Evolutionary conservation across 2,888 invertebrate species (phyloP).

Genomic region (Macaria notata): DNA sequence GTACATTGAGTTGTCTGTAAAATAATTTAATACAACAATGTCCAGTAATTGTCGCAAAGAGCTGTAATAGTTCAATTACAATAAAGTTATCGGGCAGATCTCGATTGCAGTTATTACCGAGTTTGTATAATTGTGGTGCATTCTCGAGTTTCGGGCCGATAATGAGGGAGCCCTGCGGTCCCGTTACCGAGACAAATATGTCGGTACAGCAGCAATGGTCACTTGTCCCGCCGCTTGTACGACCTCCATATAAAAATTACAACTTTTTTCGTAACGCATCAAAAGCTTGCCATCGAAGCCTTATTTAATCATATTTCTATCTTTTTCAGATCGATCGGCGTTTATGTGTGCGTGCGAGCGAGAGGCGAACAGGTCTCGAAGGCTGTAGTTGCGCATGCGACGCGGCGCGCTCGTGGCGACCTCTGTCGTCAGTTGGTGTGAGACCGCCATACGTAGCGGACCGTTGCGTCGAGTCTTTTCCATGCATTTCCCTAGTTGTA

Average conservation of each 20-base stretch:
- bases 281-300: constrained; percentile 35
- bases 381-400: constrained; percentile 29
- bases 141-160: constrained; percentile 14
- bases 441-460: constrained; percentile 38
- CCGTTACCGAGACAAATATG: constrained; percentile 32
- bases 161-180: constrained; percentile 24
- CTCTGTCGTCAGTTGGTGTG: constrained; percentile 25
- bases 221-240: not conserved
- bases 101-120: constrained; percentile 14
- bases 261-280: constrained; percentile 38
- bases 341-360: constrained; percentile 18
- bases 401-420: constrained; percentile 16
- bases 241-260: constrained; percentile 34
- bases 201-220: not conserved
- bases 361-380: constrained; percentile 30
- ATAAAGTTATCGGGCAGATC: constrained; percentile 4
- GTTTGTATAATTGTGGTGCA: constrained; percentile 14
- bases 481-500: constrained; percentile 8
- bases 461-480: constrained; percentile 4
- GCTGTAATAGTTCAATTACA: constrained; percentile 3
- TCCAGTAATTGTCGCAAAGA: not conserved
- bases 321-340: constrained; percentile 37
- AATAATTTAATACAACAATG: not conserved
- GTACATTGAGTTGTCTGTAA: too few species aligned
- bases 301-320: constrained; percentile 41